Conservation (phyloP, 2,113 vertebrate genomes). For the Willisornis vidua region DNA sequence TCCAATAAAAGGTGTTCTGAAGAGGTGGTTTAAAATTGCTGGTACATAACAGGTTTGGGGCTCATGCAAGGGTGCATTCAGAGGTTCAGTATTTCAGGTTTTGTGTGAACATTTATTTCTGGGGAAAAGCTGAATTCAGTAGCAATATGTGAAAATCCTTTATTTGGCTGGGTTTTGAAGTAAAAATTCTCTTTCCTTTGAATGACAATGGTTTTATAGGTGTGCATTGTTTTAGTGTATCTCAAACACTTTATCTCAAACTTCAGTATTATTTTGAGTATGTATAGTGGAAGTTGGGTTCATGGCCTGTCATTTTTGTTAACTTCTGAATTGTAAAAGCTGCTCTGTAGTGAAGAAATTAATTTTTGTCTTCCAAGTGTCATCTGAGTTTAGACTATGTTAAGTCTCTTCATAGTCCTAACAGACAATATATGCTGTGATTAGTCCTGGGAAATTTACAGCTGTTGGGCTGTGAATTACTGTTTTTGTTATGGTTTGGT, state of each 20-base stretch:
- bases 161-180: neutral
- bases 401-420: neutral
- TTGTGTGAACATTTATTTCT: rapidly evolving
- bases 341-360: neutral
- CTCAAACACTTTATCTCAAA: neutral
- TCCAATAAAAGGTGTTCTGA: neutral
- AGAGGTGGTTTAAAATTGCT: neutral
- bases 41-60: neutral
- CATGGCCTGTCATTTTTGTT: neutral
- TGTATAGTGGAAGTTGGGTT: neutral
- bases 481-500: neutral
- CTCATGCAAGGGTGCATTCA: neutral
- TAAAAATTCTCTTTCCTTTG: neutral
- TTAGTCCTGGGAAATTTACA: neutral
- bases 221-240: neutral
- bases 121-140: neutral
- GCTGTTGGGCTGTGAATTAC: neutral
- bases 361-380: neutral
- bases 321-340: neutral
- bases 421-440: neutral
- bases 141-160: neutral
- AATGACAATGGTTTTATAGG: neutral
- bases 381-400: neutral
- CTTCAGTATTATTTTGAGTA: neutral
- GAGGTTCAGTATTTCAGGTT: neutral